Base-by-base conservation (phyloP, 2,888 invertebrate genomes). In the Electrophaes corylata region DNA sequence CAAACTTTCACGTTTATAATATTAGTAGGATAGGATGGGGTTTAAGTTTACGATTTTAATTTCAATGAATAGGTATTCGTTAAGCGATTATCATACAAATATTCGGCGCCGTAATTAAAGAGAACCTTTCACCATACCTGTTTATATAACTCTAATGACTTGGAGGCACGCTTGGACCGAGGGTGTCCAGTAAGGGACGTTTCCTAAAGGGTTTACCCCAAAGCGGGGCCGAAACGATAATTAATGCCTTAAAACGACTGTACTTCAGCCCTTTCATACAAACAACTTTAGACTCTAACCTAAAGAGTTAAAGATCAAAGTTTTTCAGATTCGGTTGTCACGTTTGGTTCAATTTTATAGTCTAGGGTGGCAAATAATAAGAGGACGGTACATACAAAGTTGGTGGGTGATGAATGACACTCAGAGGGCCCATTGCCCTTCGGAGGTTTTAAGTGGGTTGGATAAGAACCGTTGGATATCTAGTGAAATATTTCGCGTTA, bases 351-450 rank as follows among this genome's bases (percentile, higher is more conserved):
- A 88, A 88, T 90, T 91, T 90, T 87, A 90, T 87, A 85, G 86
- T 87, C 79, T 78, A 72, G 88, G 87, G 87, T 83, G 84, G 88
- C 82, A 84, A 88, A 90, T 91, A 89, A 88, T 76, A 86, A 88
- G 89, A 87, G 88, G 83, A 84, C 78, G 83, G 87, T 84, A 88
- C 86, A 88, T 88, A 84, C 81, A 84, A 88, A 91, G 88, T 90
- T 89, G 75, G 86, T 75, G 75, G 80, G 77, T 91, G 91, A 91
- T 91, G 91, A 89, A 91, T 91, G 91, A 91, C 88, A 91, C 91
- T 91, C 91, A 20, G 78, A 80, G 91, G 91, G 82, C 88, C 91
- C 89, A 91, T 91, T 89, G 91, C 91, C 91, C 91, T 91, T 91
- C 89, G 88, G 83, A 85, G 84, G 89, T 85, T 88, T 88, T 84